Evolutionary conservation across 2,113 vertebrate species (phyloP).

Genomic region (Steatornis caripensis): DNA sequence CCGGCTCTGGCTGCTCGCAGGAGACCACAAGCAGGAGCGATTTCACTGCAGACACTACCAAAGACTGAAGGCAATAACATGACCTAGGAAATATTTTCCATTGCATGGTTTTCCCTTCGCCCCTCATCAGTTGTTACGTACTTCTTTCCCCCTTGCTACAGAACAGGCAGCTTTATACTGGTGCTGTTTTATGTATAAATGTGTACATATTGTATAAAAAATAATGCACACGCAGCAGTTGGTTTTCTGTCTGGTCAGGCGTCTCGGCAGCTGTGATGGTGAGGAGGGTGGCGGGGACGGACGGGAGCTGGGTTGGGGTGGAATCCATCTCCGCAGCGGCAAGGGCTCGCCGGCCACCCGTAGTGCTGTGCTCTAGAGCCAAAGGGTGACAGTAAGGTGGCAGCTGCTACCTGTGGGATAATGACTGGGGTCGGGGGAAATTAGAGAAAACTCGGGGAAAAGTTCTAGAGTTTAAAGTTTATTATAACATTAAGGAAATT

Average conservation of each 20-base stretch:
- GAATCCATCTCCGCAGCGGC: not conserved
- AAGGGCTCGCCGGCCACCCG: fast-evolving
- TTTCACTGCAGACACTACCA: not conserved
- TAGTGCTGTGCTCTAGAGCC: not conserved
- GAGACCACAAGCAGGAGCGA: not conserved
- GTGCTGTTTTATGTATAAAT: not conserved
- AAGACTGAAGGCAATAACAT: not conserved
- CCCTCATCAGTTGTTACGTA: not conserved
- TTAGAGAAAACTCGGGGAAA: too few species aligned
- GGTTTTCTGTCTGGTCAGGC: not conserved
- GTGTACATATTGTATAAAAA: not conserved
- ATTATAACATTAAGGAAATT: too few species aligned
- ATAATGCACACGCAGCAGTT: fast-evolving
- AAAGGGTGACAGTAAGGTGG: not conserved
- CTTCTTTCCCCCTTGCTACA: fast-evolving
- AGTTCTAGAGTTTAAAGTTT: too few species aligned
- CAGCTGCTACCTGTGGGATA: too few species aligned
- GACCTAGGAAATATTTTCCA: not conserved
- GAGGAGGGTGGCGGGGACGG: not conserved
- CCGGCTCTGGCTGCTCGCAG: fast-evolving
- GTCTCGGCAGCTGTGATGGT: fast-evolving
- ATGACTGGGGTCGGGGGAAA: too few species aligned
- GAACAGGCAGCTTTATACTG: not conserved
- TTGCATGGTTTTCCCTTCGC: not conserved
- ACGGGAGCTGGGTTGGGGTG: not conserved